These are phyloP conservation scores for Scaptomyza tumidula DNA, from an alignment of 2,888 invertebrate species.

Conservation along the genomic window DNA sequence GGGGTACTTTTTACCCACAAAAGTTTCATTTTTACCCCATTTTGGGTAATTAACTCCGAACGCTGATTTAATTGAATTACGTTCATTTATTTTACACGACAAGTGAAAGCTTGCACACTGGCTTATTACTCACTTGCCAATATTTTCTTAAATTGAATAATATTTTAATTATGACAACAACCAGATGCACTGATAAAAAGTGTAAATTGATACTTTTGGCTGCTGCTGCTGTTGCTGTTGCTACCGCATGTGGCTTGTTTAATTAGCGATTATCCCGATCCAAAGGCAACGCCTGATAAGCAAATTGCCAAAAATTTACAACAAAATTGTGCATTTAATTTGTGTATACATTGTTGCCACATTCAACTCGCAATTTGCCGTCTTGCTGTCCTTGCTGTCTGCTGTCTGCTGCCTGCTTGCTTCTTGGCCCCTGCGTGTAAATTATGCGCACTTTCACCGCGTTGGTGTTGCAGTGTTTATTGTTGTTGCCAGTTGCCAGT, in stretches of 20 bases:
- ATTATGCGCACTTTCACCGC: conserved; percentile 77
- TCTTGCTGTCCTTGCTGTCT: conserved; percentile 5
- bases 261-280: conserved; percentile 52
- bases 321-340: conserved; percentile 53
- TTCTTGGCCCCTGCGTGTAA: conserved; percentile 67
- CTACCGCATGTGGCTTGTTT: conserved; percentile 72
- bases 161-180: conserved; percentile 73
- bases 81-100: background rate
- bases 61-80: background rate
- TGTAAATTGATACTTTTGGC: conserved; percentile 54
- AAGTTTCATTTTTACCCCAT: no score
- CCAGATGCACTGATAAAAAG: conserved; percentile 34
- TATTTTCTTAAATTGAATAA: conserved; percentile 36
- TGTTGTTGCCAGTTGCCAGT: conserved; percentile 11
- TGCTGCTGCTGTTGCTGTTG: background rate
- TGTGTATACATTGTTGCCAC: conserved; percentile 41
- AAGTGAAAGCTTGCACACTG: conserved; percentile 55
- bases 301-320: conserved; percentile 70
- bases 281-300: conserved; percentile 58
- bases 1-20: no score
- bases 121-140: conserved; percentile 43
- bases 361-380: conserved; percentile 5
- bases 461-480: conserved; percentile 40
- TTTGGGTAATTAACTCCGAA: no score
- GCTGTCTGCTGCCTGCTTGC: background rate